Conservation (phyloP, 2,888 invertebrate genomes). For the Brachycybe producta region DNA sequence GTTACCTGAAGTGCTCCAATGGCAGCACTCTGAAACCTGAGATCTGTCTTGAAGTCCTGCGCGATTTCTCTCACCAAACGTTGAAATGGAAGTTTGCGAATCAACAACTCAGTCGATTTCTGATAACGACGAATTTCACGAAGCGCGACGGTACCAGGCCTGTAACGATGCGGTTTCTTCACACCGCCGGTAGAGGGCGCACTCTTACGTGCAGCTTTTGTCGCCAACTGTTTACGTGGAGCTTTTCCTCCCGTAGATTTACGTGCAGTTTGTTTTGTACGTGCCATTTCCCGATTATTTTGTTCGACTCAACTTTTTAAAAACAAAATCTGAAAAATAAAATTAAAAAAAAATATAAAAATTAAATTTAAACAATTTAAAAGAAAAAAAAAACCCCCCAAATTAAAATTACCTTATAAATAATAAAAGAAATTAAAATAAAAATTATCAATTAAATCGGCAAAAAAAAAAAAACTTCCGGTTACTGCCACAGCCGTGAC, state of each 20-base stretch:
- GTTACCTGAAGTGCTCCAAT: conserved; percentile 34
- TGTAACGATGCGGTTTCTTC: conserved; percentile 93
- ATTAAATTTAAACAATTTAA: too few species aligned
- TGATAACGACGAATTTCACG: conserved; percentile 37
- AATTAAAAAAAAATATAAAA: too few species aligned
- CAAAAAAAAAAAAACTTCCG: too few species aligned
- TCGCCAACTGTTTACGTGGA: conserved; percentile 82
- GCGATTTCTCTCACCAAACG: conserved; percentile 34
- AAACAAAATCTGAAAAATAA: too few species aligned
- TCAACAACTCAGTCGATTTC: conserved; percentile 33
- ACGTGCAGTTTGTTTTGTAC: conserved; percentile 95
- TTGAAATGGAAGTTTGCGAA: conserved; percentile 34
- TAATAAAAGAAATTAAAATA: too few species aligned
- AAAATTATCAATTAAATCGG: too few species aligned
- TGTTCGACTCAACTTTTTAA: too few species aligned
- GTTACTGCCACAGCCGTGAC: too few species aligned
- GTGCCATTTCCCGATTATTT: conserved; percentile 84
- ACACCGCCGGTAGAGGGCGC: conserved; percentile 91
- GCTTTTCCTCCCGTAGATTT: conserved; percentile 96
- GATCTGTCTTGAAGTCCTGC: conserved; percentile 38
- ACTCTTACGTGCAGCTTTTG: conserved; percentile 88
- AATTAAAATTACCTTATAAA: too few species aligned
- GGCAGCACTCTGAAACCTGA: conserved; percentile 36
- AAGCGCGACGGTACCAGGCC: conserved; percentile 89
- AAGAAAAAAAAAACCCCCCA: too few species aligned